Percentiles rank a stretch among this genome's conserved stretches.
Conservation (phyloP, 2,113 vertebrate species). For the Mugil cephalus region DNA sequence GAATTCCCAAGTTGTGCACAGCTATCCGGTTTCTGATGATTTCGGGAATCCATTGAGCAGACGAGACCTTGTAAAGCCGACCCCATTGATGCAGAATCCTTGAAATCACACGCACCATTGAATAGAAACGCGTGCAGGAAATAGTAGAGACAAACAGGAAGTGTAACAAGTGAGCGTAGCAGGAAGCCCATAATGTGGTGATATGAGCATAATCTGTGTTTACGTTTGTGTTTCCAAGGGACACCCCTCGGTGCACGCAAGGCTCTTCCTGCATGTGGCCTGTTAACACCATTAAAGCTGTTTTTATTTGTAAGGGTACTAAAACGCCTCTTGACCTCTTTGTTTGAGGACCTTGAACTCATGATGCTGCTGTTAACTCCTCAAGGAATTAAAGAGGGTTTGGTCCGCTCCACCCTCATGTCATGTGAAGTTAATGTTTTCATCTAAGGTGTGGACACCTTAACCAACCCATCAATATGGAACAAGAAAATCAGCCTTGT, state of each 20-base stretch:
- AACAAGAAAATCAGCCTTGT: slow-evolving; percentile 1
- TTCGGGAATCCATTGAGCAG: slow-evolving; percentile 40
- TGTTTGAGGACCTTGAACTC: slow-evolving; percentile 50
- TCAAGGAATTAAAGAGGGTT: background rate
- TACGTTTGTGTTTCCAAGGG: slow-evolving; percentile 5
- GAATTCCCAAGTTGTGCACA: slow-evolving; percentile 50
- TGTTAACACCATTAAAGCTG: slow-evolving; percentile 67
- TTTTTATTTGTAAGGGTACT: slow-evolving; percentile 49
- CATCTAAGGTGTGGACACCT: too few relatives aligned
- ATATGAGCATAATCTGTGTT: slow-evolving; percentile 50
- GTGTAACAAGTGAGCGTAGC: slow-evolving; percentile 8
- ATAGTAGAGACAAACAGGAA: too few relatives aligned
- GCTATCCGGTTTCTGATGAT: slow-evolving; percentile 43
- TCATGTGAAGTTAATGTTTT: slow-evolving; percentile 43
- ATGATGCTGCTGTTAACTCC: slow-evolving; percentile 2
- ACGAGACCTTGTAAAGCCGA: background rate
- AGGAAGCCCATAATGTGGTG: slow-evolving; percentile 32
- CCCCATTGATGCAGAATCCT: slow-evolving; percentile 5
- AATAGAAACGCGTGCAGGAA: too few relatives aligned
- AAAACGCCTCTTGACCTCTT: slow-evolving; percentile 39
- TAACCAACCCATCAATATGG: background rate
- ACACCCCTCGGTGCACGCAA: slow-evolving; percentile 1
- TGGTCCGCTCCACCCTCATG: slow-evolving; percentile 2
- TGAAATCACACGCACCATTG: slow-evolving; percentile 1
- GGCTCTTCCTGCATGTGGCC: slow-evolving; percentile 52